phyloP scores from a whole-genome alignment of 2,888 invertebrate species.

The Tridacna gigas region DNA sequence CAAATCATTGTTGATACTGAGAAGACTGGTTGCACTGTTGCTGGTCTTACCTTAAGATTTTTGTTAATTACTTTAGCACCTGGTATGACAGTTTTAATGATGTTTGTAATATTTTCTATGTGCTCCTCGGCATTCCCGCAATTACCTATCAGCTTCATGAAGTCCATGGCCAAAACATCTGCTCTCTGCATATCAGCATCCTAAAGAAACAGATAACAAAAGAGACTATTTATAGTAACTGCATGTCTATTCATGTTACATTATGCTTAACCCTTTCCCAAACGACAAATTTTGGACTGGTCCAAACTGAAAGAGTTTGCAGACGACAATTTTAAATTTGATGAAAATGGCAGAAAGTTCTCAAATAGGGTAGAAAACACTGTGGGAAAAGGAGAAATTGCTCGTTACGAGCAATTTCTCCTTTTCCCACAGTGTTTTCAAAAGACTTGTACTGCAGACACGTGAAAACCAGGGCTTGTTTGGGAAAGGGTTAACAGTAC shows the following conservation, averaged over 20 bases:
- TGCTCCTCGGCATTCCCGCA: slow-evolving; percentile 48
- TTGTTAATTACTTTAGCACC: not conserved
- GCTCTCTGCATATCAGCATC: slow-evolving; percentile 29
- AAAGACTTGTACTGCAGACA: not conserved
- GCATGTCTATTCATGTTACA: too few relatives aligned
- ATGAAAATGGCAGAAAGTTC: not conserved
- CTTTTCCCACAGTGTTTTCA: not conserved
- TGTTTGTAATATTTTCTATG: slow-evolving; percentile 35
- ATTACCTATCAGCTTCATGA: slow-evolving; percentile 45
- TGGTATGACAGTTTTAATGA: slow-evolving; percentile 16
- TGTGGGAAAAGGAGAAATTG: slow-evolving; percentile 14
- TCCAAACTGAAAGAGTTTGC: not conserved
- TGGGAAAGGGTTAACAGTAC: not conserved
- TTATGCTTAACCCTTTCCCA: not conserved
- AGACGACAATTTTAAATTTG: not conserved
- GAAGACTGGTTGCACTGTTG: too few relatives aligned
- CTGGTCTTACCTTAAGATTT: slow-evolving; percentile 25
- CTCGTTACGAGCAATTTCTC: not conserved
- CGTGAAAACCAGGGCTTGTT: not conserved
- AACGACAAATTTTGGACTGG: not conserved
- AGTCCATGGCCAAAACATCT: slow-evolving; percentile 53
- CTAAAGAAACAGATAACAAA: slow-evolving; percentile 19
- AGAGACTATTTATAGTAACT: too few relatives aligned
- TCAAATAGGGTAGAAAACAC: not conserved
- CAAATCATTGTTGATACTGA: too few relatives aligned